Evolutionary conservation across 2,888 invertebrate genomes (phyloP).

Genomic region (Halictus ligatus): DNA sequence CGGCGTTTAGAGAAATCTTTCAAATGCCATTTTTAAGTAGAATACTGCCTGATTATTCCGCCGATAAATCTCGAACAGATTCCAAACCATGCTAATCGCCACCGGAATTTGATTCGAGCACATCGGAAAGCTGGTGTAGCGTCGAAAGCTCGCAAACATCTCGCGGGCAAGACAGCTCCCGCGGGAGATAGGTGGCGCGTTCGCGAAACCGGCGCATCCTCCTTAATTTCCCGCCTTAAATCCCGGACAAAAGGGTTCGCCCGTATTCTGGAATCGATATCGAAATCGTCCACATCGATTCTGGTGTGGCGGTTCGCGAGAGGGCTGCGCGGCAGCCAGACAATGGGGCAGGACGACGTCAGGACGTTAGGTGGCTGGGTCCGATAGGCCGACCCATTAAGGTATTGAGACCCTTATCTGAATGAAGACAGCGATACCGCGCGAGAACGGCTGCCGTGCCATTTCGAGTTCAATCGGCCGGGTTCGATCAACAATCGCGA

Average conservation of each 20-base stretch:
- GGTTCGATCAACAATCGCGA: slow-evolving; percentile 53
- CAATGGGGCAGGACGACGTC: slow-evolving; percentile 47
- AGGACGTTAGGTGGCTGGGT: slow-evolving; percentile 51
- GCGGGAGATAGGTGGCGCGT: neutral
- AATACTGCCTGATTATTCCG: too few relatives aligned
- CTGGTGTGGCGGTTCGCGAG: slow-evolving; percentile 22
- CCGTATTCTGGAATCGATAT: slow-evolving; percentile 24
- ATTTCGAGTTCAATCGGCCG: slow-evolving; percentile 60
- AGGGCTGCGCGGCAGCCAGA: slow-evolving; percentile 36
- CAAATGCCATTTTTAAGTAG: too few relatives aligned
- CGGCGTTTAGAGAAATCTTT: neutral
- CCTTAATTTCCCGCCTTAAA: slow-evolving; percentile 42
- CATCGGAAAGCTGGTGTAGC: neutral
- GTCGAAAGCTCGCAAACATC: neutral
- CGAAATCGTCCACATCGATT: slow-evolving; percentile 53
- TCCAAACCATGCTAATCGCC: too few relatives aligned
- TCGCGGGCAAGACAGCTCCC: neutral
- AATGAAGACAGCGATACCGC: slow-evolving; percentile 69
- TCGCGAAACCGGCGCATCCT: neutral
- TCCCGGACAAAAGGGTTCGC: slow-evolving; percentile 9
- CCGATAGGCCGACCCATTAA: slow-evolving; percentile 67
- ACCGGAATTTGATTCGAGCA: too few relatives aligned
- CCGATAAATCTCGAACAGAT: too few relatives aligned
- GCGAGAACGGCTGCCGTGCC: slow-evolving; percentile 44
- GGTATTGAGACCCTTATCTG: slow-evolving; percentile 70